phyloP scores from a whole-genome alignment of 2,797 vertebrate genomes.

The Rhyacichthys aspro region DNA sequence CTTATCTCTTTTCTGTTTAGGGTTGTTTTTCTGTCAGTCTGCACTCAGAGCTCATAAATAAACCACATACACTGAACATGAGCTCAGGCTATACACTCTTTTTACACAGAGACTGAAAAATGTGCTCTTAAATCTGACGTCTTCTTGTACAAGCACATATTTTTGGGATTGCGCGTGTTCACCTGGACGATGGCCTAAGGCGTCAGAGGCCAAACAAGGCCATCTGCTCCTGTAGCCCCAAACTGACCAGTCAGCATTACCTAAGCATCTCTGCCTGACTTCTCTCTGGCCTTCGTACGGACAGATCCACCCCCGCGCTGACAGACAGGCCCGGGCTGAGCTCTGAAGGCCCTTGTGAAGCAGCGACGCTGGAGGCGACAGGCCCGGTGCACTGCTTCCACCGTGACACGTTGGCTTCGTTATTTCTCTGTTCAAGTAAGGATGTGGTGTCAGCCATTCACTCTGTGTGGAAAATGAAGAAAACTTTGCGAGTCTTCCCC shows the following conservation, averaged over 20 bases:
- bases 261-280: slow-evolving; percentile 18
- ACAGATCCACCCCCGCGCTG: slow-evolving; percentile 51
- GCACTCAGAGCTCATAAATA: background rate
- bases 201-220: slow-evolving; percentile 63
- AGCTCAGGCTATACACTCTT: slow-evolving; percentile 5
- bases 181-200: slow-evolving; percentile 53
- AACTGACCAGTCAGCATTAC: slow-evolving; percentile 71
- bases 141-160: background rate
- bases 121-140: slow-evolving; percentile 1
- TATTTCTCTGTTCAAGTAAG: slow-evolving; percentile 55
- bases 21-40: background rate
- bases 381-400: slow-evolving; percentile 37
- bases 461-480: slow-evolving; percentile 48
- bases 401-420: slow-evolving; percentile 64
- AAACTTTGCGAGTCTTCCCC: slow-evolving; percentile 36
- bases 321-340: slow-evolving; percentile 54
- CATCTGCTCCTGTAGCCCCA: slow-evolving; percentile 62
- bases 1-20: too few relatives aligned
- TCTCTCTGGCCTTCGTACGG: slow-evolving; percentile 17
- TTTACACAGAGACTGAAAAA: slow-evolving; percentile 8
- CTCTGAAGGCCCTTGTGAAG: slow-evolving; percentile 66
- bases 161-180: slow-evolving; percentile 1
- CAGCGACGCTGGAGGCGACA: slow-evolving; percentile 66
- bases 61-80: background rate
- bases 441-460: slow-evolving; percentile 50